Base-by-base conservation (phyloP, 1,140 invertebrate genomes). In the Aphaenogaster floridana region DNA sequence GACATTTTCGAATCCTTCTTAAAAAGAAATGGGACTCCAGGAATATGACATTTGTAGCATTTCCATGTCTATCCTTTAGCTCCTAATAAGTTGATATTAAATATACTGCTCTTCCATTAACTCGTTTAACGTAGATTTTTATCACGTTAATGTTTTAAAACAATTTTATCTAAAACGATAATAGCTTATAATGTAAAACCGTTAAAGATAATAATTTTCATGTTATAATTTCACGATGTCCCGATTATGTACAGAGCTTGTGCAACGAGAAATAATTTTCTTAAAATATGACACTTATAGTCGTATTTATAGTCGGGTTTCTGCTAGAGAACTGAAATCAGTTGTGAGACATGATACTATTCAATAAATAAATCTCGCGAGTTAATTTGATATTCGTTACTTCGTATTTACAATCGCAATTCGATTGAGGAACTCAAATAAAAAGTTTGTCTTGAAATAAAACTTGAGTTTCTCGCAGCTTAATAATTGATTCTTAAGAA, bases 151-250 rank as follows among this genome's bases (percentile, higher is more conserved):
- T 63, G 6, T 36, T 64, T 64, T 64, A 9, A 64, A 17, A 64
- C 36, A 15, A 2, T 61, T 34, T 17, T 59, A 59, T 59, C n/a
- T 57, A 57, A 21, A 11, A 57, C 8, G 4, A 7, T 57, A 57
- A 57, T 57, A 21, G 8, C 2, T 9, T 64, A 17, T 64, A 17
- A 64, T 36, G 0, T 36, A 64, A 59, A 28, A 59, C 9, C 2
- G 9, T 59, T 64, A 64, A 36, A 36, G 6, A 64, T 64, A 17
- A 74, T 39, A 57, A 74, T 39, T 74, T 52, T 74, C 15, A 28
- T 42, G 6, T 59, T 42, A 45, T 15, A 52, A 52, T 77, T 28
- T n/a, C 8, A n/a, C 8, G 5, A 3, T 4, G 7, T 48, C 34
- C 3, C 21, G 15, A 72, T 50, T 63, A 63, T 63, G 15, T 15